These are phyloP conservation scores for Dynastes maya DNA, from an alignment of 2,888 invertebrate genomes.

Conservation along the genomic window DNA sequence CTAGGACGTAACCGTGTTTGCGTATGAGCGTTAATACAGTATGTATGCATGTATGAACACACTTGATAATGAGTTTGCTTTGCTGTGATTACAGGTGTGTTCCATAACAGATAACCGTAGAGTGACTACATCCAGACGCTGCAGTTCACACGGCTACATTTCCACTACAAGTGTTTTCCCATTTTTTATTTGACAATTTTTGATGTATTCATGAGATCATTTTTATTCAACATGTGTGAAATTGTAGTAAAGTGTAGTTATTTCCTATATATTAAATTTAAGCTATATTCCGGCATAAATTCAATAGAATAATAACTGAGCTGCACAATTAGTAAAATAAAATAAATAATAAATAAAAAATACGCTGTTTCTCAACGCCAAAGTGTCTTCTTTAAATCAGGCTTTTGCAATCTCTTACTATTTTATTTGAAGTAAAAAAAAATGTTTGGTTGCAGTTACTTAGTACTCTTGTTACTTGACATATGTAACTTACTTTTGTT, in stretches of 20 bases:
- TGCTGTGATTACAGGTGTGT: slow-evolving; percentile 55
- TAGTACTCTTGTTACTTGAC: not conserved
- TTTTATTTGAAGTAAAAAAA: too few species aligned
- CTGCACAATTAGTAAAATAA: too few species aligned
- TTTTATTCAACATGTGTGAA: not conserved
- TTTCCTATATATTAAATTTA: too few species aligned
- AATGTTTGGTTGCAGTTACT: too few species aligned
- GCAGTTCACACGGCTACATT: slow-evolving; percentile 55
- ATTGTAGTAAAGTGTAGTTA: too few species aligned
- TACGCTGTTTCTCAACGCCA: too few species aligned
- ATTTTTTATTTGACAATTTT: slow-evolving; percentile 17
- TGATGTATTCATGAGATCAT: not conserved
- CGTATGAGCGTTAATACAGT: slow-evolving; percentile 29
- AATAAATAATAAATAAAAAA: too few species aligned
- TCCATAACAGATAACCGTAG: slow-evolving; percentile 51
- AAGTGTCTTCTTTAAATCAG: too few species aligned
- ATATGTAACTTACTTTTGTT: slow-evolving; percentile 82
- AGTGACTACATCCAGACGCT: slow-evolving; percentile 56
- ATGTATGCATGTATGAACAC: slow-evolving; percentile 41
- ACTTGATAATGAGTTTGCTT: slow-evolving; percentile 55
- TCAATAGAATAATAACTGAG: too few species aligned
- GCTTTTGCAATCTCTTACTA: too few species aligned
- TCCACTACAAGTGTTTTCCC: slow-evolving; percentile 12
- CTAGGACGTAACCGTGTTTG: slow-evolving; percentile 21
- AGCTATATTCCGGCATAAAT: too few species aligned